Percentiles rank a stretch among this genome's conserved stretches.
phyloP scores from a whole-genome alignment of 2,797 vertebrate genomes.

The Distichodus sexfasciatus region DNA sequence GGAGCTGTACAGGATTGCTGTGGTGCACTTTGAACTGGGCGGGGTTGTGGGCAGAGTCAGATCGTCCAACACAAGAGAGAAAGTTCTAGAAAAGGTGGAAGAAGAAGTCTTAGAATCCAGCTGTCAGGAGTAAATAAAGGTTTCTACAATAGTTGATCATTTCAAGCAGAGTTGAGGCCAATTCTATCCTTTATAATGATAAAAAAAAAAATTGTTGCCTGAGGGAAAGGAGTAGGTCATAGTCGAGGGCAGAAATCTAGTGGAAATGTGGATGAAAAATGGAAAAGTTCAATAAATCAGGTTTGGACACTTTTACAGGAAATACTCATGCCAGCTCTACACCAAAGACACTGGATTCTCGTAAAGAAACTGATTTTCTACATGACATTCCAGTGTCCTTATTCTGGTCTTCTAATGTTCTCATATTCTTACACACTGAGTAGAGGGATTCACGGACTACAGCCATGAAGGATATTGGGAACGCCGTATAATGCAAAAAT shows the following conservation, averaged over 20 bases:
- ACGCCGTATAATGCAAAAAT: background rate
- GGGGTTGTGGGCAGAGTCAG: background rate
- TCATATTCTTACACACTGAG: background rate
- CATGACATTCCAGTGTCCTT: background rate
- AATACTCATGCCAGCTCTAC: background rate
- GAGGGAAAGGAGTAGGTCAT: background rate
- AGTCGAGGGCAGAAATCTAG: background rate
- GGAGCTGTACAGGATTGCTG: constrained; percentile 72
- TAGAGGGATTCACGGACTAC: background rate
- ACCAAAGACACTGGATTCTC: background rate
- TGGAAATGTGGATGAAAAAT: background rate
- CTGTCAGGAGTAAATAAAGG: constrained; percentile 45
- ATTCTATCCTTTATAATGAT: too few relatives aligned
- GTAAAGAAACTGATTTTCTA: background rate
- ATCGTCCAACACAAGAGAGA: constrained; percentile 4
- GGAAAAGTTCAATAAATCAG: background rate
- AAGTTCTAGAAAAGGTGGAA: constrained; percentile 25
- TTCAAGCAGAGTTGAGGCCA: background rate
- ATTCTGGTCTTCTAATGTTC: background rate
- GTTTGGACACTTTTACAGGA: background rate
- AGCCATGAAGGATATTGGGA: background rate
- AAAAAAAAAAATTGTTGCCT: too few relatives aligned
- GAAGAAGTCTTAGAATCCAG: constrained; percentile 38
- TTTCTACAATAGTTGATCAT: background rate
- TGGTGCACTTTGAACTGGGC: constrained; percentile 65